Evolutionary conservation across 2,888 invertebrate genomes (phyloP), one percentile per base, ranked within the genome.

Genomic region (Tholera decimalis): DNA sequence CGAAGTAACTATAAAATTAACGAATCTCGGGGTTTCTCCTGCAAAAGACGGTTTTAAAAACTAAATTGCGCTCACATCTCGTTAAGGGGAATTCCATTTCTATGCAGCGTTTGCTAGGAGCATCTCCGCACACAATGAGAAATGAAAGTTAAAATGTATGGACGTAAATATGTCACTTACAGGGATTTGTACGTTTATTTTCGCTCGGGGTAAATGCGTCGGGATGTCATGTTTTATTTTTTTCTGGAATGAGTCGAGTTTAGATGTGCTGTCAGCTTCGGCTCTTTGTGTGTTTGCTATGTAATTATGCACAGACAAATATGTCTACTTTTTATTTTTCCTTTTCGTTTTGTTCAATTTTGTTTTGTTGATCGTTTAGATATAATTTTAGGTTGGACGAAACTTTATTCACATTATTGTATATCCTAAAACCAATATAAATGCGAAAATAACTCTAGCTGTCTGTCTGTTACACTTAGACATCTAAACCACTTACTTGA

Each of bases 91-190:
- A 55, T 35, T 35, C 37, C 62, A 53, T 73, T 79, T 62, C 44
- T 64, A 43, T 69, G 65, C 61, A 68, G 62, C 63, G 44, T 59
- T 60, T 46, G 41, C 33, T 15, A 59, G 43, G 33, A 57, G 39
- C 62, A 61, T 75, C 69, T 51, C 56, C 30, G 41, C 20, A 47
- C 39, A 73, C 57, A 75, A 59, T 69, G 51, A 47, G 51, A 77
- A 61, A 79, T 75, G 69, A 63, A 76, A 70, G 77, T 80, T 64
- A 79, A n/a, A 69, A 75, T 69, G 71, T 79, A 79, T 74, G 80
- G 58, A 79, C 63, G 80, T 79, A 66, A 66, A 73, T 58, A 76
- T 64, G 76, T 79, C 76, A 76, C 80, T 79, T 61, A 58, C 80
- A 79, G 77, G 35, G 71, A 63, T 79, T 64, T 76, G 58, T 75